A percentile compares a stretch with the other conserved stretches of the same genome.
phyloP scores from a whole-genome alignment of 2,888 invertebrate species.

The Barypeithes pellucidus region DNA sequence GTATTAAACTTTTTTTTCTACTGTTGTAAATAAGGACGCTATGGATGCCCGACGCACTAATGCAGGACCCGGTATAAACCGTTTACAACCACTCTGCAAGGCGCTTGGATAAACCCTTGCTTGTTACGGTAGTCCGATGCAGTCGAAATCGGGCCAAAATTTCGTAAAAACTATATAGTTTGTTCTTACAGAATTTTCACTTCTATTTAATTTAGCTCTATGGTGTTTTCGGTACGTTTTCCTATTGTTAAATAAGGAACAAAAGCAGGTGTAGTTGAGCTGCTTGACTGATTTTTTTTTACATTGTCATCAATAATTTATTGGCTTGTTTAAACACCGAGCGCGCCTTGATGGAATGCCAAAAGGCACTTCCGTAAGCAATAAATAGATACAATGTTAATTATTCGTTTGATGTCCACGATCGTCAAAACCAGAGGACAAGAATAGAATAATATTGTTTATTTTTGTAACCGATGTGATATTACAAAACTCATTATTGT shows the following conservation, averaged over 20 bases:
- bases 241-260: conserved; percentile 8
- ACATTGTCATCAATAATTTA: conserved; percentile 30
- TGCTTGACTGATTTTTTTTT: conserved; percentile 27
- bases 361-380: conserved; percentile 37
- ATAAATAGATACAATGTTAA: conserved; percentile 24
- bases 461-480: neutral
- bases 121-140: no score
- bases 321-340: conserved; percentile 25
- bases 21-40: no score
- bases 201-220: no score
- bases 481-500: neutral
- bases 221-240: neutral
- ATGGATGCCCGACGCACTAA: no score
- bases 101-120: no score
- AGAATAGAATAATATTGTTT: conserved; percentile 15
- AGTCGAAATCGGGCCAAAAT: no score
- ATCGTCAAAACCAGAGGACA: conserved; percentile 19
- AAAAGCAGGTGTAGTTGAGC: conserved; percentile 31
- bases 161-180: no score
- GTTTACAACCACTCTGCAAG: no score
- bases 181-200: no score
- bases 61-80: no score
- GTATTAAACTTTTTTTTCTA: no score
- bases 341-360: conserved; percentile 35
- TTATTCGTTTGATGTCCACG: conserved; percentile 29